Evolutionary conservation across 1,140 invertebrate genomes (phyloP).

Genomic region (Daktulosphaira vitifoliae): DNA sequence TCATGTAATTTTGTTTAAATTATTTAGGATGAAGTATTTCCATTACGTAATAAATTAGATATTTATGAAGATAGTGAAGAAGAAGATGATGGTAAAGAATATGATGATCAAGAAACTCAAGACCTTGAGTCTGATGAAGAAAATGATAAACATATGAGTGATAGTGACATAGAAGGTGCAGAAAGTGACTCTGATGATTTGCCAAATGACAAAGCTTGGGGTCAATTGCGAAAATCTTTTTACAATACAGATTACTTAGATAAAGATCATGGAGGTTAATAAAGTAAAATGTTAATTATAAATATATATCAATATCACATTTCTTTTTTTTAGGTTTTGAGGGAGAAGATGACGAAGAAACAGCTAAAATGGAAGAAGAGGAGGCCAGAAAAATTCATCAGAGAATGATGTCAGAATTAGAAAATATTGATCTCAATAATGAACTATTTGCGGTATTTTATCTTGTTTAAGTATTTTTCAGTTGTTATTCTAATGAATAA

Average conservation of each 20-base stretch:
- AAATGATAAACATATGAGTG: conserved; percentile 44
- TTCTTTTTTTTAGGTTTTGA: conserved; percentile 49
- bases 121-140: conserved; percentile 41
- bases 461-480: too few relatives aligned
- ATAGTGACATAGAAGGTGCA: conserved; percentile 58
- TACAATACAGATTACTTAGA: conserved; percentile 84
- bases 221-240: conserved; percentile 64
- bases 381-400: conserved; percentile 75
- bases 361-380: conserved; percentile 71
- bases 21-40: conserved; percentile 52
- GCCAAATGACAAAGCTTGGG: conserved; percentile 76
- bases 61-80: conserved; percentile 38
- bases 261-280: conserved; percentile 62
- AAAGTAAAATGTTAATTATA: background rate
- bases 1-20: background rate
- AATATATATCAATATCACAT: background rate
- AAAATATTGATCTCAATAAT: conserved; percentile 65
- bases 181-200: conserved; percentile 50
- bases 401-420: conserved; percentile 64
- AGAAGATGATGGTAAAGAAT: conserved; percentile 49
- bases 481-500: conserved; percentile 7
- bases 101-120: conserved; percentile 46
- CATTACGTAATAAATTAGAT: conserved; percentile 43
- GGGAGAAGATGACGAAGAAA: conserved; percentile 59
- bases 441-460: conserved; percentile 14